phyloP scores from a whole-genome alignment of 2,797 vertebrate genomes.

The Poecilia picta region DNA sequence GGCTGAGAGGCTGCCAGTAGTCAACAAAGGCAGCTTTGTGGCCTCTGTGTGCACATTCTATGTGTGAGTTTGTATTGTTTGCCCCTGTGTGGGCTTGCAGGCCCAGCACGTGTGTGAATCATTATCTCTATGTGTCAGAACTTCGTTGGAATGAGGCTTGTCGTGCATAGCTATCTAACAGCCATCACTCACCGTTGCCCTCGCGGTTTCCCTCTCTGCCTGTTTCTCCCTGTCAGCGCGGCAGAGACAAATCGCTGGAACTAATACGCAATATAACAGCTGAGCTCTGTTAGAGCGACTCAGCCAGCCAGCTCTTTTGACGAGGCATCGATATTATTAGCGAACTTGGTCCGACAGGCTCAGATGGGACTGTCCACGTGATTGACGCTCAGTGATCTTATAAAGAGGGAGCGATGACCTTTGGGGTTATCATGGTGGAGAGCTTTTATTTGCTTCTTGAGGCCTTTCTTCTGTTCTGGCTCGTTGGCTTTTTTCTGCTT shows the following conservation, averaged over 20 bases:
- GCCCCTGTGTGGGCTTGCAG: conserved; percentile 74
- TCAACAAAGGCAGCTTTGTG: conserved; percentile 82
- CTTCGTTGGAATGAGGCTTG: conserved; percentile 64
- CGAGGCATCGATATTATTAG: conserved; percentile 48
- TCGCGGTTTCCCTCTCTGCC: conserved; percentile 46
- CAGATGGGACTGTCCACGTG: conserved; percentile 38
- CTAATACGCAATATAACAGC: conserved; percentile 69
- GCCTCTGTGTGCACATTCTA: conserved; percentile 39
- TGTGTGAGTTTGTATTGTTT: conserved; percentile 52
- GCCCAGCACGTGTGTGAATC: conserved; percentile 76
- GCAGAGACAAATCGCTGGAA: conserved; percentile 71
- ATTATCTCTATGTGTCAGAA: conserved; percentile 74
- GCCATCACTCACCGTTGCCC: conserved; percentile 62
- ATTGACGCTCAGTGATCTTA: conserved; percentile 48
- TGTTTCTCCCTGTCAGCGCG: conserved; percentile 58
- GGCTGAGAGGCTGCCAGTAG: conserved; percentile 62
- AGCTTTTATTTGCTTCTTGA: conserved; percentile 58
- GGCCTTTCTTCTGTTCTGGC: conserved; percentile 26
- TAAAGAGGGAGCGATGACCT: conserved; percentile 31
- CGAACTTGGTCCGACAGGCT: conserved; percentile 43
- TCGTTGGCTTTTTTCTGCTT: conserved; percentile 14
- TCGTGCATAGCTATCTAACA: conserved; percentile 66
- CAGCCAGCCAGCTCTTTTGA: conserved; percentile 52
- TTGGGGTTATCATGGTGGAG: conserved; percentile 29
- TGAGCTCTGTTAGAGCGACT: conserved; percentile 44